Base-by-base conservation (phyloP, 1,140 invertebrate genomes). In the Trissolcus basalis region DNA sequence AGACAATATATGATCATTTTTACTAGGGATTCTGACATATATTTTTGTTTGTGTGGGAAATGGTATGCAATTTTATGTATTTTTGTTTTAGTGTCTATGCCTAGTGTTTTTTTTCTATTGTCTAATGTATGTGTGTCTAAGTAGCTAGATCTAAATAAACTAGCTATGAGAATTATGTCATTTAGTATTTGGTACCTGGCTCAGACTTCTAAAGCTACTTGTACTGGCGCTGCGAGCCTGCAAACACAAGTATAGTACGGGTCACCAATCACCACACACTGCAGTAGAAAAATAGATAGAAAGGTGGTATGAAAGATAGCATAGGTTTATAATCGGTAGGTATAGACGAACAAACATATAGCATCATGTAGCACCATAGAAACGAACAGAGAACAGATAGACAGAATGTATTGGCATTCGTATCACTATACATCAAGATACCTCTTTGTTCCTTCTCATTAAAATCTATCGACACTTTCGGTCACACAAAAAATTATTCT, bases 131-230 rank as follows among this genome's bases (percentile, higher is more conserved):
- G 51, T 54, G 16, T 68, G 49, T 35, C 67, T 79, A 72, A 69
- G 69, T 80, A 78, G 75, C 80, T 85, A 81, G 65, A 71, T 81
- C 77, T 78, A 81, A 77, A 54, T 81, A 11, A 53, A 79, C 58
- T 80, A 80, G 80, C 77, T 85, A 86, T 82, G 63, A 84, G 69
- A 79, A 86, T 85, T 83, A 86, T 86, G 80, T 85, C 82, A 83
- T 85, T 81, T 81, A 75, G 85, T 89, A 27, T 27, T 27, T 89
- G 92, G 82, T 93, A 94, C 93, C 93, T 94, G 93, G 90, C 93
- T 94, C 82, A 94, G 91, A 90, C 93, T 94, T 92, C 93, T 93
- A 93, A 94, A 93, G 92, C 93, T 94, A 94, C 92, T 93, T 90
- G 93, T 93, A 90, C 93, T 94, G 89, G 93, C 92, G 90, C 92